phyloP scores from a whole-genome alignment of 2,113 vertebrate genomes.

The Pica pica region DNA sequence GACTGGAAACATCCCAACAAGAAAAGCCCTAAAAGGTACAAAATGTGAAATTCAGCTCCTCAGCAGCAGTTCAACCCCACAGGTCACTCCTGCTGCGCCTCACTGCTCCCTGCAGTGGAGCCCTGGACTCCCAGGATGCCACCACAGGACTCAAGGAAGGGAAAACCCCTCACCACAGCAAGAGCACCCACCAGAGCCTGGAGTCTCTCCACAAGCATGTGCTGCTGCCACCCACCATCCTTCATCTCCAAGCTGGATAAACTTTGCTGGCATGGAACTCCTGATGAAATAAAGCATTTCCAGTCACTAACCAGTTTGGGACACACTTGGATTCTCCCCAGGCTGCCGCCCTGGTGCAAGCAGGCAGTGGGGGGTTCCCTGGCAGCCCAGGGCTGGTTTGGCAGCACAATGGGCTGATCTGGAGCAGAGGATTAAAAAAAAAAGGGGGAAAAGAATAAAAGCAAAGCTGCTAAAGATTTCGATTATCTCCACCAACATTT shows the following conservation, averaged over 20 bases:
- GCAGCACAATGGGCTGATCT: background rate
- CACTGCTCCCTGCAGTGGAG: fast-evolving
- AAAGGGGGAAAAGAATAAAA: too few relatives aligned
- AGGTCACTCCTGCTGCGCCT: fast-evolving
- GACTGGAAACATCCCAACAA: background rate
- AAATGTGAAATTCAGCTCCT: background rate
- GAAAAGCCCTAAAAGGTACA: background rate
- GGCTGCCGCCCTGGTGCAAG: background rate
- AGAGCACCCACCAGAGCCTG: fast-evolving
- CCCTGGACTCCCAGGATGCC: fast-evolving
- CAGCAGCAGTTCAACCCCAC: background rate
- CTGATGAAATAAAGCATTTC: background rate
- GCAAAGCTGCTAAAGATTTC: background rate
- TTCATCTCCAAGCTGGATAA: background rate
- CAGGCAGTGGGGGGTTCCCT: background rate
- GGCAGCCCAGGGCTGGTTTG: background rate
- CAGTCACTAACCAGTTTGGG: background rate
- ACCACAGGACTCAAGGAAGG: fast-evolving
- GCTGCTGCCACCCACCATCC: background rate
- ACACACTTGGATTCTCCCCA: background rate
- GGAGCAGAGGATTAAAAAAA: background rate
- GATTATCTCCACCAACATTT: background rate
- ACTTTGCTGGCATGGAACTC: background rate
- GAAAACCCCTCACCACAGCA: background rate
- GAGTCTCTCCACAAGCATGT: background rate